Conservation (phyloP, 2,797 vertebrate species). For the Triplophysa yarkandensis region DNA sequence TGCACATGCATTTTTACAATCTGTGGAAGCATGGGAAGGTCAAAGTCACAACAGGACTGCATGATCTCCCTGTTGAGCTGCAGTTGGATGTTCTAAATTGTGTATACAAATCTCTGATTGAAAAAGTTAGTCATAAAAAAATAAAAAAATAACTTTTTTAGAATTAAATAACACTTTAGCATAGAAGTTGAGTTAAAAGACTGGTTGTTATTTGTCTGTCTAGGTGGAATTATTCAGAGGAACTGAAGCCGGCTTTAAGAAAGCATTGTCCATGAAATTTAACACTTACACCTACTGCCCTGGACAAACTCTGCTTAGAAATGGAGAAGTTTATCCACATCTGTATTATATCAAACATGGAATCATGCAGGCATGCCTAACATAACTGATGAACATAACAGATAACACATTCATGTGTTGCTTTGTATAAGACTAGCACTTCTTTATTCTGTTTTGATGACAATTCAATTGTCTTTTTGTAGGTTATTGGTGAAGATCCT, state of each 20-base stretch:
- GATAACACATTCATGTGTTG: background rate
- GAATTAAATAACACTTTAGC: no score
- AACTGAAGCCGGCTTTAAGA: constrained; percentile 34
- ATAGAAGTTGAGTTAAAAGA: background rate
- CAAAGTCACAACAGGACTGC: constrained; percentile 20
- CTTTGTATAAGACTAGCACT: background rate
- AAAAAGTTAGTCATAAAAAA: constrained; percentile 44
- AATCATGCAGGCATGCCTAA: constrained; percentile 39
- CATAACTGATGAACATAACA: no score
- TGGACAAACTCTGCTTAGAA: constrained; percentile 42
- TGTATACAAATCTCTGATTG: constrained; percentile 36
- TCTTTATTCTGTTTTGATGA: background rate
- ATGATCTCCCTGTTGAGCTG: constrained; percentile 47
- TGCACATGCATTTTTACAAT: constrained; percentile 42
- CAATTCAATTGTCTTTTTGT: constrained; percentile 7
- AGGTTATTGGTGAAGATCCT: constrained; percentile 30
- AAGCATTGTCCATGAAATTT: constrained; percentile 38
- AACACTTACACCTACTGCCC: constrained; percentile 45
- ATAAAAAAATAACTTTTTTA: background rate
- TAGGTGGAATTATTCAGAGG: constrained; percentile 37
- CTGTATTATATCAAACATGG: constrained; percentile 49
- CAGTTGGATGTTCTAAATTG: constrained; percentile 36
- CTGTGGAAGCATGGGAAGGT: constrained; percentile 50
- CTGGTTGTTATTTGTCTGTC: background rate
- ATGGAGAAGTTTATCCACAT: constrained; percentile 45